phyloP scores from a whole-genome alignment of 2,888 invertebrate genomes.

The Diplolepis rosae region DNA sequence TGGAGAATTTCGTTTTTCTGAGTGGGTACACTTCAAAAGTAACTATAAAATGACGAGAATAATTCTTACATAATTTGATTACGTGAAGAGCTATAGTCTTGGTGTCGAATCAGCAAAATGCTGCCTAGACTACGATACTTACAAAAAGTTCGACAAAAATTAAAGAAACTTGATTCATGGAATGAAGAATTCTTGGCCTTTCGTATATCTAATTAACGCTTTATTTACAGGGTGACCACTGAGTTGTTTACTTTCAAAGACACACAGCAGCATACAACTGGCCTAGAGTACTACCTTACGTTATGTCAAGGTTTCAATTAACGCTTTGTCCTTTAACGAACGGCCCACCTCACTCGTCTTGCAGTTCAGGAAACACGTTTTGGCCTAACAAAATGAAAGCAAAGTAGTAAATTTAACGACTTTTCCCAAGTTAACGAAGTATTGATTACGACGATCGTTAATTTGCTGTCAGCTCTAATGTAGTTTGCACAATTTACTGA shows the following conservation, averaged over 20 bases:
- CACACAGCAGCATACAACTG: slow-evolving; percentile 47
- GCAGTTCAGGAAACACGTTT: slow-evolving; percentile 8
- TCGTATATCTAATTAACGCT: slow-evolving; percentile 68
- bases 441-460: background rate
- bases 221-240: slow-evolving; percentile 62
- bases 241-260: slow-evolving; percentile 65
- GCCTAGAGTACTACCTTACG: slow-evolving; percentile 41
- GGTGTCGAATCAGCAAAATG: slow-evolving; percentile 44
- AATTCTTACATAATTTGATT: too few relatives aligned
- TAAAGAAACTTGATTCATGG: slow-evolving; percentile 57
- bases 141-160: slow-evolving; percentile 61
- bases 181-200: slow-evolving; percentile 51
- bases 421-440: background rate
- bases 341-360: too few relatives aligned
- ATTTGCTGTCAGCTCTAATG: slow-evolving; percentile 17
- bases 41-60: too few relatives aligned
- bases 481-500: background rate
- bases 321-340: slow-evolving; percentile 57
- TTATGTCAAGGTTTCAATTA: slow-evolving; percentile 64
- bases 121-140: slow-evolving; percentile 54
- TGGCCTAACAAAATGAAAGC: background rate
- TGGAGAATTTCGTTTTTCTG: too few relatives aligned
- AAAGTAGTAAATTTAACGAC: slow-evolving; percentile 6
- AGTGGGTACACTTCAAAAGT: too few relatives aligned
- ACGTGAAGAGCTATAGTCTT: too few relatives aligned